phyloP scores from a whole-genome alignment of 2,113 vertebrate genomes.

The Corvus hawaiiensis region DNA sequence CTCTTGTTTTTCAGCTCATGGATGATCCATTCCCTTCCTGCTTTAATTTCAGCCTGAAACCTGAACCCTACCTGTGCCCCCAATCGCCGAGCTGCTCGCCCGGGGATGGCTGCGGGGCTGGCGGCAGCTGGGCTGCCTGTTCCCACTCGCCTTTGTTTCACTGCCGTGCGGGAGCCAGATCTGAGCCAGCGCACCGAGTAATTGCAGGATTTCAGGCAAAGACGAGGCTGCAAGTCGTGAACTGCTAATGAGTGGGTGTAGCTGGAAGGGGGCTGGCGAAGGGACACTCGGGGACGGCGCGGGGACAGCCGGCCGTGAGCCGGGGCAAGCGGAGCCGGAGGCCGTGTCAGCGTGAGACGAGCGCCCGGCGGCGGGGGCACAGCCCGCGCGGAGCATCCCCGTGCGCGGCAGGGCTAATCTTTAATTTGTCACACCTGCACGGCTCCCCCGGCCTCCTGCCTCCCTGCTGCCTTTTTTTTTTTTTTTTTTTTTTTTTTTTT shows the following conservation, averaged over 20 bases:
- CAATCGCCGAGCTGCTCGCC: background rate
- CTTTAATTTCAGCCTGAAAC: conserved; percentile 30
- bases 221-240: conserved; percentile 4
- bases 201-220: conserved; percentile 53
- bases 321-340: background rate
- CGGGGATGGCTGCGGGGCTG: background rate
- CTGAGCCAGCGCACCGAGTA: conserved; percentile 47
- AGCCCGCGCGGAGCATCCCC: background rate
- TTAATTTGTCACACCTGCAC: conserved; percentile 54
- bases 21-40: background rate
- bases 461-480: background rate
- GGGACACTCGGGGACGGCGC: background rate
- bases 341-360: background rate
- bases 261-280: background rate
- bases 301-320: background rate
- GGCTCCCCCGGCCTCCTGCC: background rate
- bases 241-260: conserved; percentile 63
- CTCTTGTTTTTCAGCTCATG: background rate
- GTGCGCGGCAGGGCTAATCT: background rate
- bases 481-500: too few relatives aligned
- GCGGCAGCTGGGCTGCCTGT: conserved; percentile 13
- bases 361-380: background rate
- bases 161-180: background rate
- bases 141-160: conserved; percentile 6
- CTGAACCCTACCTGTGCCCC: background rate